phyloP scores from a whole-genome alignment of 2,113 vertebrate species.

The Eonycteris spelaea region DNA sequence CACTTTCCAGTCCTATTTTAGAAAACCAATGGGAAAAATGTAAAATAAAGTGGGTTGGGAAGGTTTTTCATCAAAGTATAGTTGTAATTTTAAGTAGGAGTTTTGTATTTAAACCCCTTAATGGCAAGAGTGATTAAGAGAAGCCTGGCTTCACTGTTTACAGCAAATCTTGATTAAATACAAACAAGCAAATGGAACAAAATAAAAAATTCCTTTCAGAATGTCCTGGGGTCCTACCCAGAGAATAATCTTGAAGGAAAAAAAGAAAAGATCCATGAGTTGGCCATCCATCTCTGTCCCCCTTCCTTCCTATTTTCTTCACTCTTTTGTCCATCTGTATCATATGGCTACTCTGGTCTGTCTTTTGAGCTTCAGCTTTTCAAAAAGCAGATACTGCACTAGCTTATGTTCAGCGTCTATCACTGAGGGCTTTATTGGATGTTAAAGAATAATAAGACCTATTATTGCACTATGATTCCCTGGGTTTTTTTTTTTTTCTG shows the following conservation, averaged over 20 bases:
- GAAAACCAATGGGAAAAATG: slow-evolving; percentile 13
- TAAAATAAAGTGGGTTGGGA: neutral
- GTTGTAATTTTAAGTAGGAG: slow-evolving; percentile 36
- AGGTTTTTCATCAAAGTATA: neutral
- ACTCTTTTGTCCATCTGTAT: neutral
- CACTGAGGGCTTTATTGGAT: neutral
- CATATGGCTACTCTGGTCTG: neutral
- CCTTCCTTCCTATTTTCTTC: neutral
- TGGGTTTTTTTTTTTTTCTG: neutral
- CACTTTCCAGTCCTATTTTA: slow-evolving; percentile 60
- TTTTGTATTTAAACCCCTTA: neutral
- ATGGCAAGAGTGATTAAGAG: slow-evolving; percentile 3
- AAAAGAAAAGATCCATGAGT: accelerated
- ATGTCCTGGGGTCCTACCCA: neutral
- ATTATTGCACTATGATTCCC: neutral
- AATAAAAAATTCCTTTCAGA: neutral
- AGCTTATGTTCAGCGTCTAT: neutral
- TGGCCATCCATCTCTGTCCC: neutral
- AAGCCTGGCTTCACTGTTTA: neutral
- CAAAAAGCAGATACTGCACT: neutral
- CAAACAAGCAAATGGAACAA: neutral
- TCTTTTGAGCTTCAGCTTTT: neutral
- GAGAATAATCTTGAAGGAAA: neutral
- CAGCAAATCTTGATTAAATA: slow-evolving; percentile 44
- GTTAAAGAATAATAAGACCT: neutral